Evolutionary conservation across 2,113 vertebrate genomes (phyloP), one percentile per base, ranked within the genome.

Genomic region (Hemichromis elongatus): DNA sequence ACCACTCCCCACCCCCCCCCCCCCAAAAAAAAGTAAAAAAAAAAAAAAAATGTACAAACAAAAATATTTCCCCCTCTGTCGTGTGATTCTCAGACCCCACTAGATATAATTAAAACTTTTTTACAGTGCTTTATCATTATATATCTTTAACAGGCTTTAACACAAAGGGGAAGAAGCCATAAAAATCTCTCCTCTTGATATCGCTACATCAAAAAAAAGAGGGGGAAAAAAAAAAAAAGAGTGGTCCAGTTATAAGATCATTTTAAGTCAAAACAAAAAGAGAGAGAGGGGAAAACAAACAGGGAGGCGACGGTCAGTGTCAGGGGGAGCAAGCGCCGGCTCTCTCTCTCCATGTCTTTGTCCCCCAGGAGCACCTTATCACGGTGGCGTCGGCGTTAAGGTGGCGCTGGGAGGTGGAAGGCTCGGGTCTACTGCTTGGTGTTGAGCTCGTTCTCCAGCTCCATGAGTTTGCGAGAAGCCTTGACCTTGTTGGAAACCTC

Each of bases 401-500:
- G 87, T 77, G 92, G 79, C 19, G 66, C 84, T 77, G 89, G 87
- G 81, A 50, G 77, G 54, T 3, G 37, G 18, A 73, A 79, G 83
- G 79, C 86, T 54, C 33, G 66, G 79, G 83, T 77, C 92, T 95
- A 95, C 94, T 97, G 95, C 88, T 99, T 99, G 50, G 98, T 99
- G 96, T 99, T 99, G 89, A 99, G 96, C 90, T 99, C 99, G 77
- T 98, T 98, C 95, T 99, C 99, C 96, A 99, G 97, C 93, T 99
- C 99, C 94, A 97, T 99, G 78, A 99, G 93, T 93, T 98, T 99
- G 56, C 99, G 97, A 11, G 99, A 99, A 63, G 98, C 98, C 87
- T 99, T 99, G 59, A 99, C 98, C 96, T 99, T 99, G 93, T 97
- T 96, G 85, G 99, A 99, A 84, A 99, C 98, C 89, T 99, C 98